Evolutionary conservation across 2,797 vertebrate genomes (phyloP).

Genomic region (Mormyrops attenuatus): DNA sequence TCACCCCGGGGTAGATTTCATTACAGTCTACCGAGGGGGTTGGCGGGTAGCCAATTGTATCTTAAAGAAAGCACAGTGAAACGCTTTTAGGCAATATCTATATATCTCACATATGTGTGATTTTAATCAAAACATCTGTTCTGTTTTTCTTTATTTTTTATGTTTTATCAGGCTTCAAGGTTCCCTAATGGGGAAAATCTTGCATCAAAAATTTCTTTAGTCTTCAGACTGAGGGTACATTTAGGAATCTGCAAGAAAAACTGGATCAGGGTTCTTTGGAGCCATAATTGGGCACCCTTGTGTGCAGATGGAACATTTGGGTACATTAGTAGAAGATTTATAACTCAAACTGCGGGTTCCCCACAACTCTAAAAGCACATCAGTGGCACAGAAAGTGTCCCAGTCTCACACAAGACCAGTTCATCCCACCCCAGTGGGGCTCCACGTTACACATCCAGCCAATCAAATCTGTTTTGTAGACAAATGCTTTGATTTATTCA

Average conservation of each 20-base stretch:
- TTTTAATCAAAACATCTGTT: constrained; percentile 14
- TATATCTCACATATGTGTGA: neutral
- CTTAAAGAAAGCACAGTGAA: neutral
- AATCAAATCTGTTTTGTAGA: neutral
- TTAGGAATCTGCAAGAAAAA: constrained; percentile 38
- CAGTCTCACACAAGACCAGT: neutral
- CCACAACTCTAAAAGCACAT: neutral
- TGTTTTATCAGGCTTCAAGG: neutral
- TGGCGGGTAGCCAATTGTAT: neutral
- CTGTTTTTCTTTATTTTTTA: neutral
- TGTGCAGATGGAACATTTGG: constrained; percentile 7
- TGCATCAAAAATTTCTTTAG: neutral
- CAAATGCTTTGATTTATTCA: neutral
- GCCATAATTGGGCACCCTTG: constrained; percentile 10
- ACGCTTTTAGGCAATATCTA: constrained; percentile 15
- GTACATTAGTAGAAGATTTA: constrained; percentile 7
- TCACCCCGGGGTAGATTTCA: neutral
- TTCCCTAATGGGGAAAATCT: neutral
- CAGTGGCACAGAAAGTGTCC: neutral
- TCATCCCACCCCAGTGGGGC: neutral
- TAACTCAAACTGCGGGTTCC: neutral
- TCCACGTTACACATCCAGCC: neutral
- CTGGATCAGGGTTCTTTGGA: constrained; percentile 20
- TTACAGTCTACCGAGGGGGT: constrained; percentile 8
- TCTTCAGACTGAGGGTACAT: constrained; percentile 37